Conservation (phyloP, 2,888 invertebrate genomes). For the Halictus ligatus region DNA sequence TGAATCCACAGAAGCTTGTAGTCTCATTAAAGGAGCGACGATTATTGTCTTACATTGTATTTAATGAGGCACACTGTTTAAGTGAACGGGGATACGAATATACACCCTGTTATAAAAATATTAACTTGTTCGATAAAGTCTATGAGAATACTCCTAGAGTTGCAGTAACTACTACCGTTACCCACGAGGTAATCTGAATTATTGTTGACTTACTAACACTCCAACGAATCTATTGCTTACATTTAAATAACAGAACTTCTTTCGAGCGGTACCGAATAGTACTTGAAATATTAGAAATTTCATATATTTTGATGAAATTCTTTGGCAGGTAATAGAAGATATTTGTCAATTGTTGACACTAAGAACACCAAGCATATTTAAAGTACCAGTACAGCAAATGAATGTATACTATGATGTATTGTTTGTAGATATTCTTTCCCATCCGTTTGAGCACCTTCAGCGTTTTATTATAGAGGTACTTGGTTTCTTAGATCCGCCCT, state of each 20-base stretch:
- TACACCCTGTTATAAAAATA: neutral
- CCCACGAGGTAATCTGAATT: conserved; percentile 35
- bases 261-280: neutral
- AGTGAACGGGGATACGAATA: conserved; percentile 41
- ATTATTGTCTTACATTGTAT: conserved; percentile 38
- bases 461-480: conserved; percentile 19
- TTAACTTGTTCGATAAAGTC: neutral
- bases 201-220: neutral
- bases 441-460: conserved; percentile 38
- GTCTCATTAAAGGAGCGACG: neutral
- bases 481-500: neutral
- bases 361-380: conserved; percentile 3
- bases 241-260: neutral
- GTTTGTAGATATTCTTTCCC: conserved; percentile 31
- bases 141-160: conserved; percentile 12
- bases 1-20: conserved; percentile 20
- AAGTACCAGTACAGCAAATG: conserved; percentile 4
- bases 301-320: neutral
- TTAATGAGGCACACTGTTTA: conserved; percentile 39
- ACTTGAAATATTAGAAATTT: neutral
- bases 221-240: neutral
- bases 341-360: conserved; percentile 15
- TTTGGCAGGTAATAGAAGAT: conserved; percentile 33
- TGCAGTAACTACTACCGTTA: conserved; percentile 32
- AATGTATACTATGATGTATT: conserved; percentile 32